Evolutionary conservation across 2,888 invertebrate species (phyloP).

Genomic region (Zonitis immaculata): DNA sequence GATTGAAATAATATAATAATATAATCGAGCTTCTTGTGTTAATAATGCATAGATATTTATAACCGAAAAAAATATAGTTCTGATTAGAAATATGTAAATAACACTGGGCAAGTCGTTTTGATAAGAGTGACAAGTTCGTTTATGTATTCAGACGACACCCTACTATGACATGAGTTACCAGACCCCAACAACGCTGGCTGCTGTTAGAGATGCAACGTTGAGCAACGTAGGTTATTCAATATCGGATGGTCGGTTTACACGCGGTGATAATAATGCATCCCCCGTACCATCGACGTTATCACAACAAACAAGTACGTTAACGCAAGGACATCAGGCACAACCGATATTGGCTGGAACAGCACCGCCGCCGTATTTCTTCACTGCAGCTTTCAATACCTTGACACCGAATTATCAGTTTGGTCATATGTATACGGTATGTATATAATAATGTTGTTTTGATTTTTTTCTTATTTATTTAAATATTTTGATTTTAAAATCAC

Average conservation of each 20-base stretch:
- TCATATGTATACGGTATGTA: constrained; percentile 64
- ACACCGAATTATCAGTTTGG: constrained; percentile 69
- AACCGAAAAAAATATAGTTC: neutral
- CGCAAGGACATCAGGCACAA: constrained; percentile 54
- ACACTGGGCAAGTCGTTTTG: constrained; percentile 32
- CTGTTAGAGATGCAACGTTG: constrained; percentile 62
- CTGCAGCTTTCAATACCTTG: constrained; percentile 62
- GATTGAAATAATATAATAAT: neutral
- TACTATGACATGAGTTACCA: constrained; percentile 73
- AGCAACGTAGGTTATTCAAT: constrained; percentile 66
- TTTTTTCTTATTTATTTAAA: neutral
- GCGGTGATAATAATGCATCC: constrained; percentile 75
- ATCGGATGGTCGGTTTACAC: constrained; percentile 64
- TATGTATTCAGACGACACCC: constrained; percentile 50
- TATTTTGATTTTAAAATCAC: neutral
- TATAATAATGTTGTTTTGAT: neutral
- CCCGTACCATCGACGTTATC: constrained; percentile 73
- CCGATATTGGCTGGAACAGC: constrained; percentile 61
- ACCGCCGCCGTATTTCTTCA: constrained; percentile 68
- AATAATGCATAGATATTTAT: neutral
- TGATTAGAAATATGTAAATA: neutral
- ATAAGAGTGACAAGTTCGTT: constrained; percentile 35
- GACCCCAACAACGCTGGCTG: constrained; percentile 66
- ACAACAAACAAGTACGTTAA: constrained; percentile 59
- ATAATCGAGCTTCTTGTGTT: neutral